A percentile compares a stretch with the other conserved stretches of the same genome.
phyloP scores from a whole-genome alignment of 2,888 invertebrate genomes.

The Gastracanthus pulcherrimus region DNA sequence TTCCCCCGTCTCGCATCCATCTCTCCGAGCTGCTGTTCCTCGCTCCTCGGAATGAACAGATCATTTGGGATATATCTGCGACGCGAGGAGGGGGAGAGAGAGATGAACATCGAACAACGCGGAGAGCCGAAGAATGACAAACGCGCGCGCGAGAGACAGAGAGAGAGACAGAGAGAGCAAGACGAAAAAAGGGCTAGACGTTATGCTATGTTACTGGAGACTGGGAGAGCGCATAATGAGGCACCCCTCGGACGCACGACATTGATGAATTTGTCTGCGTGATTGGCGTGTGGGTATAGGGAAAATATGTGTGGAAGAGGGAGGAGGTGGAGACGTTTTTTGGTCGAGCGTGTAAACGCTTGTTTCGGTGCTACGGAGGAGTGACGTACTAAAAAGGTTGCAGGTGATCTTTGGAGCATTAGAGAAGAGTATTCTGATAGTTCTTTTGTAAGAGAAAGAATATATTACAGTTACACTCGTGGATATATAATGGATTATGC shows the following conservation, averaged over 20 bases:
- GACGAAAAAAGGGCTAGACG: neutral
- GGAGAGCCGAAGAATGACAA: slow-evolving; percentile 31
- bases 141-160: slow-evolving; percentile 9
- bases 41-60: neutral
- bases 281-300: slow-evolving; percentile 1
- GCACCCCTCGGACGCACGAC: slow-evolving; percentile 8
- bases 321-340: too few relatives aligned
- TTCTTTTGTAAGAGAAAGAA: too few relatives aligned
- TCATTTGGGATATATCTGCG: slow-evolving; percentile 27
- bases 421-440: too few relatives aligned
- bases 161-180: neutral
- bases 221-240: slow-evolving; percentile 17
- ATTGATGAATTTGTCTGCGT: slow-evolving; percentile 48
- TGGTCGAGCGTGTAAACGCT: too few relatives aligned
- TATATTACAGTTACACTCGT: too few relatives aligned
- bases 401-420: too few relatives aligned
- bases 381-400: too few relatives aligned
- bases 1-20: slow-evolving; percentile 12
- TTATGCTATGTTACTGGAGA: too few relatives aligned
- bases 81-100: neutral
- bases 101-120: too few relatives aligned
- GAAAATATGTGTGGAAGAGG: neutral
- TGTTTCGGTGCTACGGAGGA: too few relatives aligned
- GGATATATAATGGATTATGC: too few relatives aligned
- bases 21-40: neutral